These are phyloP conservation scores for Anseranas semipalmata DNA, from an alignment of 2,113 vertebrate species.

Conservation along the genomic window DNA sequence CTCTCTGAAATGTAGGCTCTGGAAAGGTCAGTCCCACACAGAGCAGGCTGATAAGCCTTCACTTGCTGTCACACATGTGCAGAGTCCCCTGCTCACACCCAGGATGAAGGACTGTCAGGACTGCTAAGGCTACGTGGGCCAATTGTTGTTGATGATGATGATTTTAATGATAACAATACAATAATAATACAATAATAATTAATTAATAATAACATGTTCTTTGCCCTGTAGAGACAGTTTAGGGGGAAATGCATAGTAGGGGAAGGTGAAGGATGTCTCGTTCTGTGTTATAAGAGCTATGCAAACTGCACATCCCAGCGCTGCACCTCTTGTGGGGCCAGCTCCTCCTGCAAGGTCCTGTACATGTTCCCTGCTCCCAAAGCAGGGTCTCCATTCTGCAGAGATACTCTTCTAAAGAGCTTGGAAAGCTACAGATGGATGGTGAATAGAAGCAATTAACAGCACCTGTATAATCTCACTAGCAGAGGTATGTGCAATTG, in stretches of 20 bases:
- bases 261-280: background rate
- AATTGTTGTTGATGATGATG: no score
- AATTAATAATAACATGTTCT: background rate
- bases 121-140: background rate
- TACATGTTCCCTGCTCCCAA: fast-evolving
- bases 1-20: background rate
- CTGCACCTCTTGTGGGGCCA: background rate
- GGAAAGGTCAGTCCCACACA: background rate
- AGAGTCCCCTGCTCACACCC: background rate
- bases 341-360: background rate
- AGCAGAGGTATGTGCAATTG: background rate
- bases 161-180: no score
- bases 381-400: background rate
- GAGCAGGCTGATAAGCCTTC: background rate
- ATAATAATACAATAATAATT: no score
- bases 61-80: background rate
- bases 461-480: background rate
- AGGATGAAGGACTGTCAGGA: background rate
- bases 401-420: background rate
- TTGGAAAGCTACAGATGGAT: background rate
- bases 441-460: background rate
- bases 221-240: background rate
- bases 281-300: background rate
- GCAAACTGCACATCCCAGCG: background rate
- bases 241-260: background rate